These are phyloP conservation scores for Chrysopa pallens DNA, from an alignment of 1,140 invertebrate species.

Conservation along the genomic window DNA sequence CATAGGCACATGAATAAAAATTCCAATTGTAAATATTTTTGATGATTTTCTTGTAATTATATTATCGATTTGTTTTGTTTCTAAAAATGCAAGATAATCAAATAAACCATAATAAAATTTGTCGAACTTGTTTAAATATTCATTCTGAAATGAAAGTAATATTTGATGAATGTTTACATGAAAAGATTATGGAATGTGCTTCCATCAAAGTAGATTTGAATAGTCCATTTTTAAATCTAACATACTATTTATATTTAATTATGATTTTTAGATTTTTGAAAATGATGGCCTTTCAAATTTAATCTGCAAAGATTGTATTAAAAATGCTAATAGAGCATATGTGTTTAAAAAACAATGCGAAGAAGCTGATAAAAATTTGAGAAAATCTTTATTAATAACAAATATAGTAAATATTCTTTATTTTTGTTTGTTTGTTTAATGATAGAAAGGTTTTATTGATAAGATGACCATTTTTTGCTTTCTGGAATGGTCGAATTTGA, in stretches of 20 bases:
- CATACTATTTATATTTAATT: no score
- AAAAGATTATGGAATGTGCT: neutral
- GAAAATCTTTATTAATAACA: neutral
- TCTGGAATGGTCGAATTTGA: no score
- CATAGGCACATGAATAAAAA: no score
- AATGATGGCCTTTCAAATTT: conserved; percentile 3
- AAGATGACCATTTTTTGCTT: no score
- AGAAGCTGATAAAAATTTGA: neutral
- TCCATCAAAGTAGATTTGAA: neutral
- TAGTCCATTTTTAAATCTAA: no score
- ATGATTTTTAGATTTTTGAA: neutral
- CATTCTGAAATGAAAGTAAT: neutral
- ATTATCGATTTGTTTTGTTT: no score
- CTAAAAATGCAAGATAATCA: no score
- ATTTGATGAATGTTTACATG: neutral
- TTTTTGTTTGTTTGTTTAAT: no score
- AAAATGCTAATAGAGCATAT: neutral
- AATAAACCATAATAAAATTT: neutral
- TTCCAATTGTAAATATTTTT: no score
- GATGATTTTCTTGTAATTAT: no score
- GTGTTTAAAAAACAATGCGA: conserved; percentile 2
- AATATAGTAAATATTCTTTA: no score
- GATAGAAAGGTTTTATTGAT: no score
- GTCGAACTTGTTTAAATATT: conserved; percentile 2
- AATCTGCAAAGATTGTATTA: conserved; percentile 2